Percentiles rank a stretch among this genome's conserved stretches.
Conservation (phyloP, 1,140 invertebrate genomes). For the Apis dorsata region DNA sequence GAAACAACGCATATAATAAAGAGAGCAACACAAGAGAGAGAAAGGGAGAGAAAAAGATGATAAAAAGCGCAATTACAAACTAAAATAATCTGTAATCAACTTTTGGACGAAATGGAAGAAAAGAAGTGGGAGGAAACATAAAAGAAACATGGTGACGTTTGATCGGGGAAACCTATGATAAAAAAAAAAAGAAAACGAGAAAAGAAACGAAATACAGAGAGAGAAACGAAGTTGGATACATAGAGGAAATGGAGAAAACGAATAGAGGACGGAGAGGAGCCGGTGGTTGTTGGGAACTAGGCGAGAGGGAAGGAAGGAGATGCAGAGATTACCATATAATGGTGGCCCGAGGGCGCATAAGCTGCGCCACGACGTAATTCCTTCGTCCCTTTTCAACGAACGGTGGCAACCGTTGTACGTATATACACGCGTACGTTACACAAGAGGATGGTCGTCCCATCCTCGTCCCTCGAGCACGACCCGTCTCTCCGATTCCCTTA, state of each 20-base stretch:
- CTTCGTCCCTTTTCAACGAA: conserved; percentile 75
- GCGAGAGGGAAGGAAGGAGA: conserved; percentile 68
- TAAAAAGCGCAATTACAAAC: conserved; percentile 76
- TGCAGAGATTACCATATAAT: conserved; percentile 78
- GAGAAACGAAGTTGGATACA: neutral
- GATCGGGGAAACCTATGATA: conserved; percentile 37
- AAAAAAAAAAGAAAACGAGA: conserved; percentile 16
- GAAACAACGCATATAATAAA: neutral
- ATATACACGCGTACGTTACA: conserved; percentile 26
- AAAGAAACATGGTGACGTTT: conserved; percentile 61
- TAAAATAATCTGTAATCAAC: conserved; percentile 19
- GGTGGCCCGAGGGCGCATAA: conserved; percentile 76
- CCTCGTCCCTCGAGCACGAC: conserved; percentile 14
- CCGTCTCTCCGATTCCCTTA: neutral
- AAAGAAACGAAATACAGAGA: neutral
- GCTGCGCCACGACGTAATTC: conserved; percentile 74
- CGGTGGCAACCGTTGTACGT: conserved; percentile 67
- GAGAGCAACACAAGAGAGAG: conserved; percentile 61
- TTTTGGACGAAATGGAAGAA: conserved; percentile 2
- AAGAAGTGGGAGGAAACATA: conserved; percentile 45
- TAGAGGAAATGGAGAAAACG: conserved; percentile 15
- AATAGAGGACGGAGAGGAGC: conserved; percentile 40
- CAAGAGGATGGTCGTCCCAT: conserved; percentile 8
- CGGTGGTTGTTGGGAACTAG: conserved; percentile 43
- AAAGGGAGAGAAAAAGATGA: conserved; percentile 72